A percentile compares a stretch with the other conserved stretches of the same genome.
Evolutionary conservation across 2,113 vertebrate species (phyloP).

Genomic region (Scomber scombrus): DNA sequence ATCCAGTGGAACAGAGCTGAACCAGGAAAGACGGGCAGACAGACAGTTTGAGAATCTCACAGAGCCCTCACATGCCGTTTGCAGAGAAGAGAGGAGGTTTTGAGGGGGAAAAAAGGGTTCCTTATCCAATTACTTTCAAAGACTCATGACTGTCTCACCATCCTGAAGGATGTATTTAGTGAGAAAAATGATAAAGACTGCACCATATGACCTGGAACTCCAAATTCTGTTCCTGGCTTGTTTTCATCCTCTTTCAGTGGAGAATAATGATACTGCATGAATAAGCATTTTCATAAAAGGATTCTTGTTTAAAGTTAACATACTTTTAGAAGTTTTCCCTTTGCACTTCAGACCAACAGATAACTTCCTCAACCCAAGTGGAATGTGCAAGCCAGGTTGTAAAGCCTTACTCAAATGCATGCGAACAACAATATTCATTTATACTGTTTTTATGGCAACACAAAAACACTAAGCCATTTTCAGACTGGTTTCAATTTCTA

Average conservation of each 20-base stretch:
- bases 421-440: slow-evolving; percentile 73
- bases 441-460: slow-evolving; percentile 70
- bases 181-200: slow-evolving; percentile 51
- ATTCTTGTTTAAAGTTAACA: slow-evolving; percentile 59
- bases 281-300: slow-evolving; percentile 69
- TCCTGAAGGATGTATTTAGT: slow-evolving; percentile 47
- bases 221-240: slow-evolving; percentile 56
- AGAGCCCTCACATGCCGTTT: slow-evolving; percentile 48
- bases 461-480: slow-evolving; percentile 76
- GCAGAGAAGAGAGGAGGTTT: slow-evolving; percentile 48
- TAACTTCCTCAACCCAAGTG: slow-evolving; percentile 62
- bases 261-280: slow-evolving; percentile 71
- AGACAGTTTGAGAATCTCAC: slow-evolving; percentile 25
- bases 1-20: slow-evolving; percentile 73
- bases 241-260: slow-evolving; percentile 59
- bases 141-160: slow-evolving; percentile 40
- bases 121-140: slow-evolving; percentile 55
- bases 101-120: slow-evolving; percentile 23
- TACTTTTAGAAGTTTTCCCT: slow-evolving; percentile 62
- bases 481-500: slow-evolving; percentile 62
- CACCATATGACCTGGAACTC: slow-evolving; percentile 50
- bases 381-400: slow-evolving; percentile 78
- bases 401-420: slow-evolving; percentile 83
- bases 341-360: slow-evolving; percentile 72
- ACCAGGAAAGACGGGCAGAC: slow-evolving; percentile 44